phyloP scores from a whole-genome alignment of 1,140 invertebrate genomes.

The Cydia splendana region DNA sequence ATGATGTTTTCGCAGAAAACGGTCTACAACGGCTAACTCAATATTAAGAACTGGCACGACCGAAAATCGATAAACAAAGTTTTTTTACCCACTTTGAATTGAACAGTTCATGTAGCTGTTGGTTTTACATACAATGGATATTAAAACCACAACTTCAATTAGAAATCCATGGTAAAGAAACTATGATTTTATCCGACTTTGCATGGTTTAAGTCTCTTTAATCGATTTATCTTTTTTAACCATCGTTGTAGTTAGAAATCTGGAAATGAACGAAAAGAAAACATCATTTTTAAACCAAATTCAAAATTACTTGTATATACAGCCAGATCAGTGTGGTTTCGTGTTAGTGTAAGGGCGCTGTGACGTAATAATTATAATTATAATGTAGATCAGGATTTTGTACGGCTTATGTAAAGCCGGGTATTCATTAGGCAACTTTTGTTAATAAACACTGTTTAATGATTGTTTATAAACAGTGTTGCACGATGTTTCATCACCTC shows the following conservation, averaged over 20 bases:
- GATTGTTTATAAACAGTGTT: too few species aligned
- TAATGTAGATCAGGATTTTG: slow-evolving; percentile 17
- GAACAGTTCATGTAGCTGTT: neutral
- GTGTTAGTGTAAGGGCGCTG: slow-evolving; percentile 10
- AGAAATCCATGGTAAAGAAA: too few species aligned
- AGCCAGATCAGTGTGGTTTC: neutral
- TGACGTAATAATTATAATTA: neutral
- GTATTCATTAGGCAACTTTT: too few species aligned
- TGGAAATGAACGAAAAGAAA: neutral
- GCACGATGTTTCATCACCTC: too few species aligned
- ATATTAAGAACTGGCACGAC: neutral
- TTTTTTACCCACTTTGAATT: neutral
- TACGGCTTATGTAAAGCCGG: slow-evolving; percentile 24
- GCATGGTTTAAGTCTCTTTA: neutral
- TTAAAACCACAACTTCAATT: too few species aligned
- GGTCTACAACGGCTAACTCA: neutral
- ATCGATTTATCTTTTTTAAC: too few species aligned
- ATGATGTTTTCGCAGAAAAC: neutral
- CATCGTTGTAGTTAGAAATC: neutral
- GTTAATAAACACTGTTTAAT: too few species aligned
- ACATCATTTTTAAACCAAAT: neutral
- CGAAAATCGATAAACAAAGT: neutral
- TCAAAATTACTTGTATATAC: slow-evolving; percentile 2
- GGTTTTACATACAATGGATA: too few species aligned
- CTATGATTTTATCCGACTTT: neutral